Base-by-base conservation (phyloP, 2,888 invertebrate genomes). In the Ditula angustiorana region DNA sequence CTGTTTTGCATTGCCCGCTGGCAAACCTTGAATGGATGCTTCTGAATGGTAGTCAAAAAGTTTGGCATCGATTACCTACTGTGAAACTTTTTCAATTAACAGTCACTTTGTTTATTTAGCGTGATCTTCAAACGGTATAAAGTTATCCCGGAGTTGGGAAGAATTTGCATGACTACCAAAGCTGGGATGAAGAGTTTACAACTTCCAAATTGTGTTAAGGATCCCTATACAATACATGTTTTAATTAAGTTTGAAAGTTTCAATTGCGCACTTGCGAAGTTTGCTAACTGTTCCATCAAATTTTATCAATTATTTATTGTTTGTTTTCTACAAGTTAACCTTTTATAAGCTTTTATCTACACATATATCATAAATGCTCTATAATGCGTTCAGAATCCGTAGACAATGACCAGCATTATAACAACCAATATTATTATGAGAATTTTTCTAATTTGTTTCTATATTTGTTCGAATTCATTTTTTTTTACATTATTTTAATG, bases 21-120 rank as follows among this genome's bases (percentile, higher is more conserved):
- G 13, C 10, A 19, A 10, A 19, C 41, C 4, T 19, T 41, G 5
- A 7, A 10, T 10, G 8, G 19, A 4, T 41, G 19, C 16, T 19
- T 2, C 41, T 8, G 3, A 41, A 16, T 16, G 19, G 0, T n/a
- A 35, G 19, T 41, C 41, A 41, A 41, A 41, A 19, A 19, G 19
- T 41, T 41, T 19, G 19, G 41, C n/a, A 41, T 41, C 41, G 41
- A 19, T 37, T 23, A 2, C 19, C n/a, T 33, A 46, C 19, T 23
- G 50, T 37, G 28, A 41, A 62, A 62, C 41, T 63, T 63, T 63
- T 58, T 24, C 63, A 44, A 63, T 63, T 57, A 57, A 52, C 24
- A 24, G 28, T 49, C 11, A 21, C 41, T 49, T 41, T 50, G 62
- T 57, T 50, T 63, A 30, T 24, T 19, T 30, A 50, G 16, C 28